Base-by-base conservation (phyloP, 2,797 vertebrate genomes). In the Loris lydekkerianus region DNA sequence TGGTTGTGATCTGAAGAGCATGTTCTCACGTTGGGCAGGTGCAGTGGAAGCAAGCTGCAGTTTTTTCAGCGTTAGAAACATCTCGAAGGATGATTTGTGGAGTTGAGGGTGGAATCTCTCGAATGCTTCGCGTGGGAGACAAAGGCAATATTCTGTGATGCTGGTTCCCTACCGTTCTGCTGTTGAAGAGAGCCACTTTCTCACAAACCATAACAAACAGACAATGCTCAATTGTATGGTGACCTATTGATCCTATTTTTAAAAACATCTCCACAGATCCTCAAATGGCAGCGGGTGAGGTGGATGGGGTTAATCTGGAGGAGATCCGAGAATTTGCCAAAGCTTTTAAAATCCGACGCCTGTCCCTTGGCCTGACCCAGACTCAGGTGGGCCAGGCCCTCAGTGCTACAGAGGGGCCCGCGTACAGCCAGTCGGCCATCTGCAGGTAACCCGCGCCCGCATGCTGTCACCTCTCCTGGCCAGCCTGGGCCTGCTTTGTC, bases 271-370 rank as follows among this genome's bases (percentile, higher is more conserved):
- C 98, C 97, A 98, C 98, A 99, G 99, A 99, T 99, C 99, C 99
- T 96, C 99, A 99, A 97, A 99, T 99, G 82, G 99, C 99, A 98
- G 99, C 99, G 97, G 99, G 99, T 96, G 99, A 99, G 98, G 99
- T 99, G 98, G 99, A 99, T 92, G 99, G 99, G 97, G 99, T 99
- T 98, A 99, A 99, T 98, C 99, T 99, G 98, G 99, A 99, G 98
- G 99, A 99, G 99, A 99, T 99, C 89, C 99, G 99, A 92, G 99
- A 99, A 98, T 99, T 99, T 97, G 99, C 99, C 99, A 99, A 99
- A 99, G 99, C 99, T 97, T 99, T 99, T 99, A 99, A 99, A 99
- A 99, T 99, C 98, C 99, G 99, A 96, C 99, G 99, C 97, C 99
- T 99, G 98, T 99, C 99, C 97, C 99, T 99, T 98, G 99, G 99